Evolutionary conservation across 1,140 invertebrate species (phyloP).

Genomic region (Zaprionus taronus): DNA sequence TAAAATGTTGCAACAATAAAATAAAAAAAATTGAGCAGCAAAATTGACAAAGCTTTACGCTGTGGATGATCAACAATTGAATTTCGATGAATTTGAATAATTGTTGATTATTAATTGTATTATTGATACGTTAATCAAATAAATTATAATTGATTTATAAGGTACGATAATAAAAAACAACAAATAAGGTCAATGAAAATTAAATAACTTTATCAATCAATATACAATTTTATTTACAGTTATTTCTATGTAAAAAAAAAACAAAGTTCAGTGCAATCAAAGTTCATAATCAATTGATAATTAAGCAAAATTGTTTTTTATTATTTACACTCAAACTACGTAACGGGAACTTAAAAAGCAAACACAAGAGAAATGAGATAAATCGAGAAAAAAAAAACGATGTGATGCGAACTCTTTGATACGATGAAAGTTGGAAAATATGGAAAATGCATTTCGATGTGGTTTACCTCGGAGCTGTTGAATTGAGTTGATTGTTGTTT

Average conservation of each 20-base stretch:
- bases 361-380: conserved; percentile 5
- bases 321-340: conserved; percentile 43
- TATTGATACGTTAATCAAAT: conserved; percentile 1
- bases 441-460: conserved; percentile 75
- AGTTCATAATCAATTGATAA: neutral
- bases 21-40: neutral
- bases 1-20: conserved; percentile 17
- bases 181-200: neutral
- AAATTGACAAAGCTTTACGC: neutral
- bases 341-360: neutral
- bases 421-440: conserved; percentile 45
- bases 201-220: neutral
- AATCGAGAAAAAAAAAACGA: conserved; percentile 40
- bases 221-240: conserved; percentile 19
- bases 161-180: neutral
- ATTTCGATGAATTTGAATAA: neutral
- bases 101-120: conserved; percentile 19
- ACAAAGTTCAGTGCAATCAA: neutral
- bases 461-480: conserved; percentile 83
- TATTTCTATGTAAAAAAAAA: neutral
- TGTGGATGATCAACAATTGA: neutral
- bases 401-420: conserved; percentile 53
- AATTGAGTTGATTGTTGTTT: conserved; percentile 28
- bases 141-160: neutral
- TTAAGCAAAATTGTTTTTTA: neutral